A percentile compares a stretch with the other conserved stretches of the same genome.
phyloP scores from a whole-genome alignment of 1,140 invertebrate species.

The Pollicipes pollicipes region DNA sequence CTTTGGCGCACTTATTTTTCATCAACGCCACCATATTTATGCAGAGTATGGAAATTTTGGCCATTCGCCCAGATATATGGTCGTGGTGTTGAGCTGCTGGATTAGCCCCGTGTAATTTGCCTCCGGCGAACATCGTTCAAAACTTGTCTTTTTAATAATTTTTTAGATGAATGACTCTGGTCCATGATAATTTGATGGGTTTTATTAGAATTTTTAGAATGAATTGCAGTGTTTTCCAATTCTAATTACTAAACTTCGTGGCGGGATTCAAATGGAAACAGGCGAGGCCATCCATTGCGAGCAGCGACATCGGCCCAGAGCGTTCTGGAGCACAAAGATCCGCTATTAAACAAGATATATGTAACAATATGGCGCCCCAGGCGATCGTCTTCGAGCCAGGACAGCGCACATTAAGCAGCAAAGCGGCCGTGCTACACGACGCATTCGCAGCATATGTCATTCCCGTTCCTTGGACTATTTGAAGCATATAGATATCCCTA shows the following conservation, averaged over 20 bases:
- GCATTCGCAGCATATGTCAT: slow-evolving; percentile 1
- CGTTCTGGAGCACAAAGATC: neutral
- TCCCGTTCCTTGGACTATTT: neutral
- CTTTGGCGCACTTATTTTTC: slow-evolving; percentile 1
- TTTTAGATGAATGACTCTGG: neutral
- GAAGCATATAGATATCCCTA: slow-evolving; percentile 2
- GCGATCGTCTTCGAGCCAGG: neutral
- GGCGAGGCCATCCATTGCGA: neutral
- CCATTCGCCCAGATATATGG: neutral
- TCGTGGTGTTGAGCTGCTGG: neutral
- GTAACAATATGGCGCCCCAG: neutral
- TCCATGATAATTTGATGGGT: neutral
- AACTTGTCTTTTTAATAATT: slow-evolving; percentile 2
- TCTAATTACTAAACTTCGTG: neutral
- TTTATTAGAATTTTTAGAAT: slow-evolving; percentile 1
- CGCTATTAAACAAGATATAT: neutral
- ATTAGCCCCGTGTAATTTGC: neutral
- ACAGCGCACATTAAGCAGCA: neutral
- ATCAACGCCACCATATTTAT: neutral
- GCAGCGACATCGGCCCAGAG: neutral
- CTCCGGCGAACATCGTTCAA: neutral
- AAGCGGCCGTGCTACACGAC: no score
- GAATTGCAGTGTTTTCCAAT: slow-evolving; percentile 2
- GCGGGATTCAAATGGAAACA: neutral
- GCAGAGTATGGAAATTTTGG: neutral